phyloP scores from a whole-genome alignment of 2,888 invertebrate genomes.

The Macrostomum cliftonense region DNA sequence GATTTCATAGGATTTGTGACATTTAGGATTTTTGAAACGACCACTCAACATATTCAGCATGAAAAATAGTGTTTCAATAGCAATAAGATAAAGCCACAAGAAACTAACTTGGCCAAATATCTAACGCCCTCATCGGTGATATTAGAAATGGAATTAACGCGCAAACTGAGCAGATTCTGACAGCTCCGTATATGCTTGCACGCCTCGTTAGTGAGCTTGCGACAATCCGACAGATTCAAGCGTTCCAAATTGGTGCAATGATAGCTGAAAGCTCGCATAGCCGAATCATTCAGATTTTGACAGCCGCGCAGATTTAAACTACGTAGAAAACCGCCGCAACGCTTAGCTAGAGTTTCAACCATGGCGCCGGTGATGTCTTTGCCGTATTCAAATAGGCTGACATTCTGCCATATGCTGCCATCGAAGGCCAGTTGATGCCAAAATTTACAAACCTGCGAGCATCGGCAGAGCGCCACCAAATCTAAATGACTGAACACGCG shows the following conservation, averaged over 20 bases:
- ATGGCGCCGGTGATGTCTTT: slow-evolving; percentile 65
- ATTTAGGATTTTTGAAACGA: no score
- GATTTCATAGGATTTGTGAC: no score
- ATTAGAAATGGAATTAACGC: slow-evolving; percentile 76
- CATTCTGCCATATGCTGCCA: slow-evolving; percentile 97
- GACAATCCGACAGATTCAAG: slow-evolving; percentile 8
- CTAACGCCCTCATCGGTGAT: slow-evolving; percentile 51
- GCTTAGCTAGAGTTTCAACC: slow-evolving; percentile 85
- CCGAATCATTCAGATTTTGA: slow-evolving; percentile 81
- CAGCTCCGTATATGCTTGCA: slow-evolving; percentile 51
- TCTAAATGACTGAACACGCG: slow-evolving; percentile 62
- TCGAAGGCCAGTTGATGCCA: slow-evolving; percentile 95
- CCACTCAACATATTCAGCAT: no score
- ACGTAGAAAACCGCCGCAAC: slow-evolving; percentile 89
- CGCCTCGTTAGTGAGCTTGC: slow-evolving; percentile 8
- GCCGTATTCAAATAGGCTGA: slow-evolving; percentile 94
- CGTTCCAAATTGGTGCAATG: slow-evolving; percentile 7
- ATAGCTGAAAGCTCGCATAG: slow-evolving; percentile 43
- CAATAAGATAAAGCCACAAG: no score
- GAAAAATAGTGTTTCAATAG: no score
- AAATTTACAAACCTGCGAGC: slow-evolving; percentile 56
- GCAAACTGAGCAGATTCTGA: slow-evolving; percentile 46
- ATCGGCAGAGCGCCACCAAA: slow-evolving; percentile 78
- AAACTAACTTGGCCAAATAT: no score
- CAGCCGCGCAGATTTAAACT: slow-evolving; percentile 81